Conservation (phyloP, 2,113 vertebrate genomes). For the Sorex fumeus region DNA sequence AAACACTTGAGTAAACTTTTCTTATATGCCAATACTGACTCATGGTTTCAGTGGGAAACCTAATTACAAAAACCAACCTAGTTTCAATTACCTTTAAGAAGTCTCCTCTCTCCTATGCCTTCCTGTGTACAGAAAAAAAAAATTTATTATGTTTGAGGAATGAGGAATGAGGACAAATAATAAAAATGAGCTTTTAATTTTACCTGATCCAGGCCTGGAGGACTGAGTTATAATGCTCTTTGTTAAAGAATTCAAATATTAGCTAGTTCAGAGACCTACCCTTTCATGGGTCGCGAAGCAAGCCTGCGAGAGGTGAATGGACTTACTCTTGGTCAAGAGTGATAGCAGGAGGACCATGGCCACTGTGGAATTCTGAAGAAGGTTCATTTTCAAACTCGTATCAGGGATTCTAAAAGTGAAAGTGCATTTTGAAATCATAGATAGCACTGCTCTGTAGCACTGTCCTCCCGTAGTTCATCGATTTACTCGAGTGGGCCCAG, state of each 20-base stretch:
- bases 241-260: constrained; percentile 46
- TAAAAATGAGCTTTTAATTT: constrained; percentile 9
- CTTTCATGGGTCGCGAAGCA: background rate
- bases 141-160: constrained; percentile 35
- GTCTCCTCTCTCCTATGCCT: constrained; percentile 29
- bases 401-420: background rate
- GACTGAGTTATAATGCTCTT: constrained; percentile 17
- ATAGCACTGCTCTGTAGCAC: too few species aligned
- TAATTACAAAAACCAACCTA: constrained; percentile 70
- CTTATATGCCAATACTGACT: constrained; percentile 47
- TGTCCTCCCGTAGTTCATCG: too few species aligned
- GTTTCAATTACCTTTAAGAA: constrained; percentile 74
- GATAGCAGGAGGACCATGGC: background rate
- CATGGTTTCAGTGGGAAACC: constrained; percentile 60
- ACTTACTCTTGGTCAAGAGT: background rate
- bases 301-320: background rate
- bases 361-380: constrained; percentile 4
- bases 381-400: background rate
- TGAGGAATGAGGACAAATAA: background rate
- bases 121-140: constrained; percentile 22
- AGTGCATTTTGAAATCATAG: background rate
- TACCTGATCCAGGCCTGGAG: background rate
- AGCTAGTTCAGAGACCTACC: constrained; percentile 6
- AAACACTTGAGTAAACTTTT: constrained; percentile 1
- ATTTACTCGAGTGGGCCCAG: too few species aligned